A percentile compares a stretch with the other conserved stretches of the same genome.
Conservation (phyloP, 2,888 invertebrate species). For the Tanypteryx hageni region DNA sequence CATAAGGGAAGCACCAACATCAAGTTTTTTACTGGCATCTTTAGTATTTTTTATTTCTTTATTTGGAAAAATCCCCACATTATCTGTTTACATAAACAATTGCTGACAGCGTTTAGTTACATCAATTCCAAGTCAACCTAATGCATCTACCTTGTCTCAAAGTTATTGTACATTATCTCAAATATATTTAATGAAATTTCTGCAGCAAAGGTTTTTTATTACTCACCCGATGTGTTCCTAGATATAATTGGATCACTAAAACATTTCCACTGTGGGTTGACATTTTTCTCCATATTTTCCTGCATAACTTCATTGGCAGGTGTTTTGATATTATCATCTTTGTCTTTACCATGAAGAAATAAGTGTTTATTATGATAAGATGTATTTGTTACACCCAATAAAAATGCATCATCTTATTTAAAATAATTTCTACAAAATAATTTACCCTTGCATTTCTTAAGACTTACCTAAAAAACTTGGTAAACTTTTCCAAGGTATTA, state of each 20-base stretch:
- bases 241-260: background rate
- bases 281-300: background rate
- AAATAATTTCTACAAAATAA: background rate
- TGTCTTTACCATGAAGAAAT: background rate
- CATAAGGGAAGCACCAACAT: background rate
- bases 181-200: background rate
- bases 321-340: background rate
- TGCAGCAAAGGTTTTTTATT: background rate
- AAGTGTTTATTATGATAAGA: background rate
- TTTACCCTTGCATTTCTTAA: background rate
- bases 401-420: background rate
- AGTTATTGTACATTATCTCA: background rate
- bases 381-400: background rate
- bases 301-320: background rate
- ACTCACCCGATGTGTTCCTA: background rate
- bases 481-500: constrained; percentile 16
- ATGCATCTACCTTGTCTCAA: too few relatives aligned
- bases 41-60: background rate
- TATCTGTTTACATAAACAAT: background rate
- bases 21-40: background rate
- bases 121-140: too few relatives aligned
- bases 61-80: background rate
- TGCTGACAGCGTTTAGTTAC: too few relatives aligned
- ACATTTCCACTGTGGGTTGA: background rate
- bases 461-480: background rate